Base-by-base conservation (phyloP, 2,113 vertebrate genomes). In the Hymenochirus boettgeri region DNA sequence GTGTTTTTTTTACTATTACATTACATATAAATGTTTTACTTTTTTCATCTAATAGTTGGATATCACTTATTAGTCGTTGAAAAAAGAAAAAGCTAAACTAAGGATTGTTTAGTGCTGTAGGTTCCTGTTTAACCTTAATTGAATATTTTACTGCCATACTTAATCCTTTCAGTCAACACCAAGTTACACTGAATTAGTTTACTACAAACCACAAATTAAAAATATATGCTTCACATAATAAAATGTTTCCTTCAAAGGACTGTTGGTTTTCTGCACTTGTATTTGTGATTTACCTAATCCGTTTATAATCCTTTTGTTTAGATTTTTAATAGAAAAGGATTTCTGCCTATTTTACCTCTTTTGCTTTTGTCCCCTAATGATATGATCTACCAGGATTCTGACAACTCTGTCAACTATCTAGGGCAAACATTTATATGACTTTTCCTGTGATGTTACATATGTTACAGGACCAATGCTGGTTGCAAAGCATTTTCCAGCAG, bases 91-190 rank as follows among this genome's bases (percentile, higher is more conserved):
- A 62, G 24, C 24, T 8, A 23, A 37, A 35, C 7, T 58, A 45
- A 17, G 24, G 35, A 57, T 54, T 57, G 45, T 60, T 64, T 39
- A 64, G 19, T n/a, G n/a, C n/a, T n/a, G n/a, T 54, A 58, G 55
- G 57, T 48, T 67, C 29, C 27, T 53, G 54, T 25, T 70, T 65
- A 27, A 45, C 24, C 23, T 63, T 63, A 63, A 63, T 58, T 58
- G 54, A 70, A 73, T 61, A 29, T 64, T 70, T 73, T 69, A 61
- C 57, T 35, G 58, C 65, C 51, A 15, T 24, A 55, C 57, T 61
- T 73, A 70, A 65, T 65, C 57, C 71, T 70, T 65, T 70, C 62
- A 61, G 39, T 73, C 71, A 70, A 70, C 57, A 65, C 52, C 52
- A 46, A 31, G 55, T 61, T 62, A 63, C 61, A 56, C 21, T 61